Evolutionary conservation across 2,113 vertebrate species (phyloP).

Genomic region (Carassius carassius): DNA sequence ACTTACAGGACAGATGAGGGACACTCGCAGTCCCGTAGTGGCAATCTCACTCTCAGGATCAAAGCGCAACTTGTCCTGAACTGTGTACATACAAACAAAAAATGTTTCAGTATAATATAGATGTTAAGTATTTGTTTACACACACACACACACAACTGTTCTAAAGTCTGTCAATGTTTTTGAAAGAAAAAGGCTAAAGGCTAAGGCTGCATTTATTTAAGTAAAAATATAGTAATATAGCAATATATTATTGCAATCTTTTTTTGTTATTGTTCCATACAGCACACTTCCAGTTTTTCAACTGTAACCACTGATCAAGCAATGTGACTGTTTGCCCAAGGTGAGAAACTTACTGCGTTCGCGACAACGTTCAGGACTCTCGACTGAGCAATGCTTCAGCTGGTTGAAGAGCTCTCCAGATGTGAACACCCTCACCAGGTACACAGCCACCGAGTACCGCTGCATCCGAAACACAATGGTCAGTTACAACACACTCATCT

Average conservation of each 20-base stretch:
- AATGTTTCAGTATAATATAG: neutral
- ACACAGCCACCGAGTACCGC: constrained; percentile 95
- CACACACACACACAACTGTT: too few relatives aligned
- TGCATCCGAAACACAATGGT: constrained; percentile 23
- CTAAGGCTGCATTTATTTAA: too few relatives aligned
- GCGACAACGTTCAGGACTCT: constrained; percentile 92
- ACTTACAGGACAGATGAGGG: constrained; percentile 96
- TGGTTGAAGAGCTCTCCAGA: constrained; percentile 91
- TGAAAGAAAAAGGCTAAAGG: too few relatives aligned
- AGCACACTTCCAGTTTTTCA: too few relatives aligned
- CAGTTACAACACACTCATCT: neutral
- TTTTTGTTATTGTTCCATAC: too few relatives aligned
- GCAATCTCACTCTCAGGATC: constrained; percentile 98
- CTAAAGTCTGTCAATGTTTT: too few relatives aligned
- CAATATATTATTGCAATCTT: too few relatives aligned
- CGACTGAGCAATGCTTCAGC: constrained; percentile 91
- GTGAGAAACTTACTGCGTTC: constrained; percentile 85
- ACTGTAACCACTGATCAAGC: too few relatives aligned
- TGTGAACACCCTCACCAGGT: constrained; percentile 91
- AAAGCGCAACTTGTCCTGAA: constrained; percentile 94
- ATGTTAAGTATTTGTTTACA: too few relatives aligned
- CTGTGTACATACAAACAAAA: constrained; percentile 64
- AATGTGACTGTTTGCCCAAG: neutral
- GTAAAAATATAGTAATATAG: too few relatives aligned
- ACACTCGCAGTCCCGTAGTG: constrained; percentile 94